Evolutionary conservation across 2,797 vertebrate species (phyloP), one percentile per base, ranked within the genome.

Genomic region (Botia almorhae): DNA sequence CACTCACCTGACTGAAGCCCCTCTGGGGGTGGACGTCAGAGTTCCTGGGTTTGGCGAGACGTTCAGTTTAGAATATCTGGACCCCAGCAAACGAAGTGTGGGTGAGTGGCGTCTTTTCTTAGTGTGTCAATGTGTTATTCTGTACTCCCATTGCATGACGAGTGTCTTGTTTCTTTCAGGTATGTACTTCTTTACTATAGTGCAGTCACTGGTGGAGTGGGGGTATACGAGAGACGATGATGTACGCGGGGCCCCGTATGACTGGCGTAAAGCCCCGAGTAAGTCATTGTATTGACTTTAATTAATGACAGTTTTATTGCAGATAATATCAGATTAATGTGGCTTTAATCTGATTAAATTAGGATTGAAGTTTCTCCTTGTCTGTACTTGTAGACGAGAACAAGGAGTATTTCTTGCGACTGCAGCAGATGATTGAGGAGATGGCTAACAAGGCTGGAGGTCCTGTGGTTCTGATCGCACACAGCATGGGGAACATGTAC

Each of bases 401-500:
- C 3, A 90, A 90, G 87, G 90, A 93, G 2, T 99, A 97, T 86
- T 99, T 99, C 90, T 84, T 94, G 90, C 90, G 85, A 0, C 94
- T 99, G 85, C 94, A 93, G 88, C 82, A 91, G 90, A 96, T 98
- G 96, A 96, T 99, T 16, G 97, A 99, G 89, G 89, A 92, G 3
- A 96, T 99, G 97, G 93, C 95, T 0, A 87, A 95, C 82, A 92
- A 94, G 33, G 95, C 96, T 0, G 91, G 93, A 0, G 89, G 95
- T 64, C 96, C 96, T 0, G 96, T 99, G 84, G 96, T 98, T 50
- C 92, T 99, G 69, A 93, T 99, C 5, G 97, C 97, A 72, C 98
- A 99, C 92, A 99, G 98, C 65, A 99, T 99, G 98, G 98, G 98
- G n/a, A 99, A 99, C 84, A 93, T 98, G 95, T 99, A 99, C 91